Evolutionary conservation across 2,113 vertebrate genomes (phyloP).

Genomic region (Charina bottae): DNA sequence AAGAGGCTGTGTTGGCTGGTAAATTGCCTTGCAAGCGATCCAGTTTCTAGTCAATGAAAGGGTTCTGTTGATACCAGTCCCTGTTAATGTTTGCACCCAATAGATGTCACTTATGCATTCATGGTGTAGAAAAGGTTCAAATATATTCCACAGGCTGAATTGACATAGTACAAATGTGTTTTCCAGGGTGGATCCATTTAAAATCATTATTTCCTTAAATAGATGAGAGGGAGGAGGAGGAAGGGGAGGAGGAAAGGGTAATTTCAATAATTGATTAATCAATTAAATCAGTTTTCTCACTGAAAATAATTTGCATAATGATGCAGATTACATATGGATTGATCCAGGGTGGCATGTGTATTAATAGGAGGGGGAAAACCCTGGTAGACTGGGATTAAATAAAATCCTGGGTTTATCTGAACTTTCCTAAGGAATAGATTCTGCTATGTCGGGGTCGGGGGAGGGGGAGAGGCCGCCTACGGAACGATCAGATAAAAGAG

Average conservation of each 20-base stretch:
- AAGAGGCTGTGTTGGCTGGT: constrained; percentile 3
- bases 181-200: not conserved
- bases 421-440: not conserved
- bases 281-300: not conserved
- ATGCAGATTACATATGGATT: not conserved
- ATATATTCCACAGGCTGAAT: not conserved
- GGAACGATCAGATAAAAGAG: not conserved
- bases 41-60: not conserved
- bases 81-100: not conserved
- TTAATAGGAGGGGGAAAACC: not conserved
- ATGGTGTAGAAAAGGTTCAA: constrained; percentile 2
- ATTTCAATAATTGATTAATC: not conserved
- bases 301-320: not conserved
- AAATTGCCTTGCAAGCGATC: not conserved
- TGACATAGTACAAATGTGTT: not conserved
- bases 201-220: not conserved
- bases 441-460: not conserved
- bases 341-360: not conserved
- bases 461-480: too few relatives aligned
- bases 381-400: not conserved
- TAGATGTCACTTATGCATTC: not conserved
- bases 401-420: not conserved
- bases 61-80: constrained; percentile 28
- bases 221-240: not conserved
- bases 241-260: too few relatives aligned